Base-by-base conservation (phyloP, 2,888 invertebrate genomes). In the Nysson spinosus region DNA sequence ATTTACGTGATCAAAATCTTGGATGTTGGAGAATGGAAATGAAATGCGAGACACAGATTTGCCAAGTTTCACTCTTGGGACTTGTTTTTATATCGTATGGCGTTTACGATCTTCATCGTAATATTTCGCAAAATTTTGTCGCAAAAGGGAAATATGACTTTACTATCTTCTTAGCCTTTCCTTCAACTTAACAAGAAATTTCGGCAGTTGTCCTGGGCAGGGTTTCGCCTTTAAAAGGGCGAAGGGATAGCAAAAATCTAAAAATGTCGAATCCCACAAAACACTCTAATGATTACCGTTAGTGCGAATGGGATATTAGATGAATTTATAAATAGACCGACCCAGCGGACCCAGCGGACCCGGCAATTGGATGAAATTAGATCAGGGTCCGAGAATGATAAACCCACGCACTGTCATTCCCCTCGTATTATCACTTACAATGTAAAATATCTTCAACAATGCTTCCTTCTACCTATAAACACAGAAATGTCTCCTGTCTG, bases 301-400 rank as follows among this genome's bases (percentile, higher is more conserved):
- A 51, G 12, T 22, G 11, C 7, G 19, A 22, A n/a, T n/a, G n/a
- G 14, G 40, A 46, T 35, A 63, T 50, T 42, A 56, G 52, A 52
- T 47, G 20, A 52, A 40, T 39, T 56, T 66, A 61, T 56, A 66
- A 68, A 65, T 65, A 68, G 60, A 47, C 40, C 43, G 22, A 50
- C 24, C 42, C 37, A 20, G 19, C 47, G 32, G 37, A 42, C 11
- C 32, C 46, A 55, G 9, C 47, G 32, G 37, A 42, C 11, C 32
- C 46, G 60, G 9, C 61, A 66, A 66, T 68, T 63, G 57, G 35
- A 50, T 57, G 51, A 43, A 66, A 68, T 65, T 68, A 49, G 49
- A 56, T 65, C 60, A 60, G 47, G 47, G 52, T 43, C 47, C 40
- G 22, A 11, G 4, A 46, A 14, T 4, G 28, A 54, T 16, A 49